A percentile compares a stretch with the other conserved stretches of the same genome.
These are phyloP conservation scores for Pseudoatta argentina DNA, from an alignment of 1,140 invertebrate species.

Conservation along the genomic window DNA sequence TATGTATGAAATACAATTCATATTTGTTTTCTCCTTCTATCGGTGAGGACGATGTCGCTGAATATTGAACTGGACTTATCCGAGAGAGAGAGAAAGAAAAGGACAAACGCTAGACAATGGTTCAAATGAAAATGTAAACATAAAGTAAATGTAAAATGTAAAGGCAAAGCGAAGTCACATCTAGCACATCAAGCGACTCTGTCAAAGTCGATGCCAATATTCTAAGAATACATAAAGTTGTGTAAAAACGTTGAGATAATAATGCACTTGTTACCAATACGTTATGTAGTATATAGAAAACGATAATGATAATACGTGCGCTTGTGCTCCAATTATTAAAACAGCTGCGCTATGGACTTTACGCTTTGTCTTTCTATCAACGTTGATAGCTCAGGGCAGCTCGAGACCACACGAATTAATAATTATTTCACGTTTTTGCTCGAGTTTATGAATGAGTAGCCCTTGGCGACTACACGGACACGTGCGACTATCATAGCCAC, in stretches of 20 bases:
- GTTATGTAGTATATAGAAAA: not conserved
- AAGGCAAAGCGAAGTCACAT: conserved; percentile 28
- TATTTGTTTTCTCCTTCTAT: conserved; percentile 35
- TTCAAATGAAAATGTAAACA: conserved; percentile 21
- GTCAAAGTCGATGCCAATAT: not conserved
- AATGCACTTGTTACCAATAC: not conserved
- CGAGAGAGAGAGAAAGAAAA: conserved; percentile 19
- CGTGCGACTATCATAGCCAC: conserved; percentile 41
- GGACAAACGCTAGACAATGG: not conserved
- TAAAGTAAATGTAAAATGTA: conserved; percentile 18
- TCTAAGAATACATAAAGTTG: not conserved
- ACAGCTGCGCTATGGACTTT: conserved; percentile 2
- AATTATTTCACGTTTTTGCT: conserved; percentile 20
- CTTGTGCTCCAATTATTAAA: not conserved
- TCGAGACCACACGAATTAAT: conserved; percentile 3
- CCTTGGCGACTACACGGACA: conserved; percentile 26
- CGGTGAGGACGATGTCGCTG: conserved; percentile 21
- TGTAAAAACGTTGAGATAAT: not conserved
- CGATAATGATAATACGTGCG: not conserved
- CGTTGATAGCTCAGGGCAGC: not conserved
- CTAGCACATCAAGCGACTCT: not conserved
- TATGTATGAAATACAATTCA: conserved; percentile 70
- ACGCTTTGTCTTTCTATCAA: conserved; percentile 34
- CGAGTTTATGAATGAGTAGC: conserved; percentile 34
- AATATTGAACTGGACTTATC: conserved; percentile 46